phyloP scores from a whole-genome alignment of 2,797 vertebrate species.

The Microtus californicus region DNA sequence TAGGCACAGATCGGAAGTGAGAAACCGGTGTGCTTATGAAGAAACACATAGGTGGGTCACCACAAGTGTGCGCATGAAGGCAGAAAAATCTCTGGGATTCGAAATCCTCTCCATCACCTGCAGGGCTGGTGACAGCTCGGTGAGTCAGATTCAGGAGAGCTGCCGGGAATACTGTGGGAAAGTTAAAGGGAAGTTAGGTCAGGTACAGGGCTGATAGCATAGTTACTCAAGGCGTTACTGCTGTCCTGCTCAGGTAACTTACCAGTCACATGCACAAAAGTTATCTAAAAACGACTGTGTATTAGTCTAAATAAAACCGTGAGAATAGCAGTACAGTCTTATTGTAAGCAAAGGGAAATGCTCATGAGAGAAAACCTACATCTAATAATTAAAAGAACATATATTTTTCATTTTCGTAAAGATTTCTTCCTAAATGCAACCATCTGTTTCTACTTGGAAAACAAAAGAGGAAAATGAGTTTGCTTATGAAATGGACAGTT shows the following conservation, averaged over 20 bases:
- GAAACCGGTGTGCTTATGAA: neutral
- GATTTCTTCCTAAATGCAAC: neutral
- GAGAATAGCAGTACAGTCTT: neutral
- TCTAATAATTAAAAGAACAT: neutral
- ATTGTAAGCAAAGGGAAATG: neutral
- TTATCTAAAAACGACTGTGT: neutral
- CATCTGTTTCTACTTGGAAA: neutral
- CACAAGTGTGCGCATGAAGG: neutral
- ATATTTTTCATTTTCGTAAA: neutral
- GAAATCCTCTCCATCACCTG: neutral
- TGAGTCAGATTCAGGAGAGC: neutral
- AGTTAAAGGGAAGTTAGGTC: neutral
- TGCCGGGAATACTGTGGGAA: neutral
- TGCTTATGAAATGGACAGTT: neutral
- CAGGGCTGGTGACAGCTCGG: neutral
- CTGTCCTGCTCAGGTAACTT: neutral
- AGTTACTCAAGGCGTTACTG: neutral
- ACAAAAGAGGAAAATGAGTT: neutral
- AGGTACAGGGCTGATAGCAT: neutral
- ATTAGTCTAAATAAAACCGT: neutral
- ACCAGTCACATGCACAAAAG: too few species aligned
- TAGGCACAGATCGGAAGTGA: neutral
- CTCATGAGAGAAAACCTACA: neutral
- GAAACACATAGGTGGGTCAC: neutral
- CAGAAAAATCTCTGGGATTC: neutral